Evolutionary conservation across 2,888 invertebrate species (phyloP), one percentile per base, ranked within the genome.

Genomic region (Drosophila barbarae): DNA sequence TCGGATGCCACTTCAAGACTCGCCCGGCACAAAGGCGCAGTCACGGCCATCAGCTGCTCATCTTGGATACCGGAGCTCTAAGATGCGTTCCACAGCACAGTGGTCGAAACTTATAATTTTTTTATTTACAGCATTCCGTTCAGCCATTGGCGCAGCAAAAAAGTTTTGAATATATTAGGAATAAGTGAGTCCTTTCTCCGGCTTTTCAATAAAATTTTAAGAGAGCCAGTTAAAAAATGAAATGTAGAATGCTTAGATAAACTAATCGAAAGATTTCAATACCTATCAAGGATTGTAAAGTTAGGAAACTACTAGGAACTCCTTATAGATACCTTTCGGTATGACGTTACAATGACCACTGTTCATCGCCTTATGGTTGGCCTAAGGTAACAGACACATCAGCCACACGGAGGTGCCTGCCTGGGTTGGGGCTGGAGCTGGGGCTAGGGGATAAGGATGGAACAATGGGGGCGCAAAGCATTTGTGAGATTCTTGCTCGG

Each of bases 361-460:
- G 32, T 47, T 13, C 39, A 21, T 36, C 15, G 50, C 34, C 28
- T 23, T 34, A 34, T 39, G 36, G 32, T 34, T 57, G 50, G 67
- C 72, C 74, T 47, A 51, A 79, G 82, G 82, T 75, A 73, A 65
- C 74, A 63, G 66, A 69, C 61, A 68, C 46, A 54, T 52, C 51
- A 32, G 50, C 28, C 32, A 23, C 41, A 50, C n/a, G n/a, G 18
- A 18, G 46, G 46, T 7, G 38, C 32, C 41, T 18, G 26, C 32
- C 41, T 18, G 26, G 12, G 49, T 32, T 13, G 32, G 28, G 30
- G 36, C 32, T 41, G 46, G n/a, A 26, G 15, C 10, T 28, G 26
- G 26, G 15, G 2, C 12, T 21, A 3, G 30, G 10, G 44, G 39
- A 13, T 34, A 41, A 36, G 23, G 23, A 21, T 8, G 38, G 53